Conservation (phyloP, 2,888 invertebrate genomes). For the Drosophila sordidapex region DNA sequence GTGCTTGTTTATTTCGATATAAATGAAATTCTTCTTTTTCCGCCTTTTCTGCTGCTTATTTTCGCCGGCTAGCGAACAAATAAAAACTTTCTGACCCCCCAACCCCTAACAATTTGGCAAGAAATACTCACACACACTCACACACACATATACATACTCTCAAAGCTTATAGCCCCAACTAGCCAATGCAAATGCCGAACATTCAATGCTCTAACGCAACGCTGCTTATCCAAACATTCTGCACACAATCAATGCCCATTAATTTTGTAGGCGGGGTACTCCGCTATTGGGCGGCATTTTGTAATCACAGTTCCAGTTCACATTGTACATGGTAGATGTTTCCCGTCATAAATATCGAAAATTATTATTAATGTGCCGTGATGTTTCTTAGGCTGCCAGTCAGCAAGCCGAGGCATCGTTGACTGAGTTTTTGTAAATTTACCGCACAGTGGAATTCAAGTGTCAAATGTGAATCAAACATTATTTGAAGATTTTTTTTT, state of each 20-base stretch:
- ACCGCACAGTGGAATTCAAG: conserved; percentile 31
- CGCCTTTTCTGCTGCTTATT: conserved; percentile 63
- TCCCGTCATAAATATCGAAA: conserved; percentile 78
- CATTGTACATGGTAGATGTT: conserved; percentile 67
- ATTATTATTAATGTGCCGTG: conserved; percentile 73
- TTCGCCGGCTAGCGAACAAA: conserved; percentile 61
- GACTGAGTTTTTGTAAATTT: conserved; percentile 50
- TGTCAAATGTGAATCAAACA: not conserved
- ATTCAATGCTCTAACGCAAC: conserved; percentile 62
- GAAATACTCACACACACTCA: conserved; percentile 31
- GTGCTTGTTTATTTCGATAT: conserved; percentile 85
- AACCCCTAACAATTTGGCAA: conserved; percentile 58
- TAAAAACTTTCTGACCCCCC: conserved; percentile 54
- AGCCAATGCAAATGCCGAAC: conserved; percentile 71
- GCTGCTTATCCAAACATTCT: conserved; percentile 42
- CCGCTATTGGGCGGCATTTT: conserved; percentile 50
- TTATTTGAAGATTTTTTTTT: too few species aligned
- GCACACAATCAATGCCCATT: conserved; percentile 59
- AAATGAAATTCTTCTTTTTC: conserved; percentile 79
- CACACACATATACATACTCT: conserved; percentile 6
- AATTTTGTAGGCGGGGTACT: conserved; percentile 30
- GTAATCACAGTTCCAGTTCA: conserved; percentile 73
- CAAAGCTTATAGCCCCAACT: conserved; percentile 1
- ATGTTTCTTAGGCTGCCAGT: conserved; percentile 50
- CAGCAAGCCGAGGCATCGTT: conserved; percentile 51